Evolutionary conservation across 2,888 invertebrate species (phyloP).

Genomic region (Lithophane semibrunnea): DNA sequence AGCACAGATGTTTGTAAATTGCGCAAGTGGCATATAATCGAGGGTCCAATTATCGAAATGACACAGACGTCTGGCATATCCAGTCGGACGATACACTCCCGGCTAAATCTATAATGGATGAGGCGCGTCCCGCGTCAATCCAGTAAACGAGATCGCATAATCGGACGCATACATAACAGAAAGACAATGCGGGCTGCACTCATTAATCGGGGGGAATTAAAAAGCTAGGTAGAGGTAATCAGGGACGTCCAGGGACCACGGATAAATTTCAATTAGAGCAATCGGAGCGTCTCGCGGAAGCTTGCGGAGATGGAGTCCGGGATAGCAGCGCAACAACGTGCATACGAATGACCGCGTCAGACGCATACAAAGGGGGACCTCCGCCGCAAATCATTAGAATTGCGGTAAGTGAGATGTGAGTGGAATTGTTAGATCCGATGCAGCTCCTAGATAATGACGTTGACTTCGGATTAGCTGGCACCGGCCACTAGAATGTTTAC

Average conservation of each 20-base stretch:
- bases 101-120: conserved; percentile 90
- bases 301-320: conserved; percentile 80
- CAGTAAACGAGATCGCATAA: conserved; percentile 88
- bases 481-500: conserved; percentile 72
- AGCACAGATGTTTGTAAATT: conserved; percentile 85
- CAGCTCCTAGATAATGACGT: conserved; percentile 82
- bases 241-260: conserved; percentile 66
- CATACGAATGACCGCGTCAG: conserved; percentile 80
- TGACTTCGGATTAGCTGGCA: conserved; percentile 81
- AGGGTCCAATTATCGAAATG: conserved; percentile 89
- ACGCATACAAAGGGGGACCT: conserved; percentile 87
- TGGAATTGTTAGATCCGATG: conserved; percentile 84
- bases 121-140: conserved; percentile 87
- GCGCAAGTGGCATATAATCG: conserved; percentile 82
- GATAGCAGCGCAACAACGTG: conserved; percentile 78
- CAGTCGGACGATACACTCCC: conserved; percentile 82
- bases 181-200: conserved; percentile 76
- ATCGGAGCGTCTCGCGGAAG: conserved; percentile 86
- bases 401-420: conserved; percentile 88
- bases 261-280: conserved; percentile 89
- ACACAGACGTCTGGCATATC: conserved; percentile 78
- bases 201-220: conserved; percentile 79
- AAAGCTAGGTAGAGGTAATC: conserved; percentile 77
- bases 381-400: conserved; percentile 88
- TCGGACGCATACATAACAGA: conserved; percentile 84